Percentiles rank a stretch among this genome's conserved stretches.
phyloP scores from a whole-genome alignment of 2,888 invertebrate genomes.

The Lycocerus yunnanus region DNA sequence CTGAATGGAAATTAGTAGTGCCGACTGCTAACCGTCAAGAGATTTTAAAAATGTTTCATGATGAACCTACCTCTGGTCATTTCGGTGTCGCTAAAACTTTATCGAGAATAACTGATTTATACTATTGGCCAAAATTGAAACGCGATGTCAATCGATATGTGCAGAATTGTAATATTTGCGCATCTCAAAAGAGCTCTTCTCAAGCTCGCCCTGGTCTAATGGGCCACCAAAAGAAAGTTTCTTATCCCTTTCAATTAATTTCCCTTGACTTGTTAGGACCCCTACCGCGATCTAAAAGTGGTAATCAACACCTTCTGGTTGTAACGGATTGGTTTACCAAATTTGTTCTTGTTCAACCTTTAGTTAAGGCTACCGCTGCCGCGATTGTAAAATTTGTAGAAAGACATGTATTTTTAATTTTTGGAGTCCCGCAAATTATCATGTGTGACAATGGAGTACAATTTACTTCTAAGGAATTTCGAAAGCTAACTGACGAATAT shows the following conservation, averaged over 20 bases:
- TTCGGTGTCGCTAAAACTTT: slow-evolving; percentile 35
- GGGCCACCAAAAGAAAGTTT: neutral
- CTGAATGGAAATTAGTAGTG: slow-evolving; percentile 36
- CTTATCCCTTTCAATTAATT: neutral
- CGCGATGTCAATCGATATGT: slow-evolving; percentile 5
- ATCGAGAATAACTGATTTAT: slow-evolving; percentile 26
- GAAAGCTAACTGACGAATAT: neutral
- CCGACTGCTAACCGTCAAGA: slow-evolving; percentile 21
- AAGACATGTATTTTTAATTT: neutral
- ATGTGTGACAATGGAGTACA: neutral
- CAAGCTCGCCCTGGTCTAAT: neutral
- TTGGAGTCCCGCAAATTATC: neutral
- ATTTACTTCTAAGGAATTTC: neutral
- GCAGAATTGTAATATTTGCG: neutral
- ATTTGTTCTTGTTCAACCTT: slow-evolving; percentile 7
- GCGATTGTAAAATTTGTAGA: neutral
- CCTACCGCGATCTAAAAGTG: slow-evolving; percentile 3
- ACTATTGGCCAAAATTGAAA: slow-evolving; percentile 32
- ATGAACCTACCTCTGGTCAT: slow-evolving; percentile 23
- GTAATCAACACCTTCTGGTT: slow-evolving; percentile 9
- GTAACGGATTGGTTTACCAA: slow-evolving; percentile 13
- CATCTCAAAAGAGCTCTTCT: neutral
- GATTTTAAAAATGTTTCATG: slow-evolving; percentile 27
- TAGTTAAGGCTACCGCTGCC: neutral
- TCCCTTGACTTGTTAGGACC: slow-evolving; percentile 4